Evolutionary conservation across 2,113 vertebrate species (phyloP).

Genomic region (Pardalotus punctatus): DNA sequence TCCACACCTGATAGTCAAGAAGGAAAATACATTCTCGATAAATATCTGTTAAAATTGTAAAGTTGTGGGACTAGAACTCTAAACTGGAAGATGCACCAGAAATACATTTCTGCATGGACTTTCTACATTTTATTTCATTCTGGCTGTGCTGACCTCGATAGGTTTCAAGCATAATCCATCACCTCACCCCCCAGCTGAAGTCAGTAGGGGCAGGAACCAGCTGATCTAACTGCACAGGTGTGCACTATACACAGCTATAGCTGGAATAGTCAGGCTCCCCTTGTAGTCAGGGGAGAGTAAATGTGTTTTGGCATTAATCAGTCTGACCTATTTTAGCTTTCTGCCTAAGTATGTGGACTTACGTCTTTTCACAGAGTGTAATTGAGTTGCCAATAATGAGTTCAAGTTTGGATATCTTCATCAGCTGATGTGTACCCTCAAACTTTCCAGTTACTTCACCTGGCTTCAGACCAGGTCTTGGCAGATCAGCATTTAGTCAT

Average conservation of each 20-base stretch:
- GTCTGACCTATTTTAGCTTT: not conserved
- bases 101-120: not conserved
- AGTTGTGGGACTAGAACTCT: not conserved
- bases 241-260: rapidly evolving
- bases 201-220: not conserved
- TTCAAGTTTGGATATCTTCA: not conserved
- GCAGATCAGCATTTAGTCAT: not conserved
- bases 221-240: not conserved
- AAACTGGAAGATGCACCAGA: not conserved
- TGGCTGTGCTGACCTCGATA: not conserved
- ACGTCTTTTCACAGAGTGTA: rapidly evolving
- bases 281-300: not conserved
- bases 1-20: not conserved
- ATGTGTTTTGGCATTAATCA: not conserved
- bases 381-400: not conserved
- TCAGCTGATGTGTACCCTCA: conserved; percentile 7
- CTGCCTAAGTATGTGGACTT: not conserved
- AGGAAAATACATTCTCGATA: not conserved
- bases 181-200: rapidly evolving
- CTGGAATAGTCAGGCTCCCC: not conserved
- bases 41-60: rapidly evolving
- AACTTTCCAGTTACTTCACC: conserved; percentile 19
- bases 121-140: not conserved
- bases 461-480: not conserved
- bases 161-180: not conserved